Evolutionary conservation across 2,797 vertebrate genomes (phyloP).

Genomic region (Tympanoctomys barrerae): DNA sequence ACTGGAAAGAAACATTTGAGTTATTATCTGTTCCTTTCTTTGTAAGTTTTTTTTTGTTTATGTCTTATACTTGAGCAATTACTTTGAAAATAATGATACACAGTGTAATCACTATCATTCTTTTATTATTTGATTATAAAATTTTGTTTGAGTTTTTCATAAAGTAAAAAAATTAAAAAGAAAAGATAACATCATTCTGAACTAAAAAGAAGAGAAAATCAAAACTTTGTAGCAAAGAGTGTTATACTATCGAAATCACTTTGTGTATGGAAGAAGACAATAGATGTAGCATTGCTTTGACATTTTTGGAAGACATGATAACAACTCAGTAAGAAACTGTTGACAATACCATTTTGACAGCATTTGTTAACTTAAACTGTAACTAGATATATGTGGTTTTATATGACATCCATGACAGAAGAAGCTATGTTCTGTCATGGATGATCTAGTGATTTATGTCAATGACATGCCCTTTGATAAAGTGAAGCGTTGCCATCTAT

Average conservation of each 20-base stretch:
- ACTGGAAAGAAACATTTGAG: not conserved
- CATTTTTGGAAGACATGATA: not conserved
- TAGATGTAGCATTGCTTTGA: not conserved
- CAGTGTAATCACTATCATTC: not conserved
- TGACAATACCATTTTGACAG: not conserved
- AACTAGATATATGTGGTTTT: not conserved
- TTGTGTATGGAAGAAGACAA: not conserved
- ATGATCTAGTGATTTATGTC: constrained; percentile 15
- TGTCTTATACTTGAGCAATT: not conserved
- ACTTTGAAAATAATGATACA: not conserved
- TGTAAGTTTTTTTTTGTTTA: not conserved
- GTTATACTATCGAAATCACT: not conserved
- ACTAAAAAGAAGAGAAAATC: not conserved
- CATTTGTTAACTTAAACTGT: not conserved
- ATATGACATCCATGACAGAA: not conserved
- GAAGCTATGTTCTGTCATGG: constrained; percentile 9
- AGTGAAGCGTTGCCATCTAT: not conserved
- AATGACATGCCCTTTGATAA: constrained; percentile 1
- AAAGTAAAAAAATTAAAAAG: not conserved
- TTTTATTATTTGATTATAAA: not conserved
- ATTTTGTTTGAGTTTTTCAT: not conserved
- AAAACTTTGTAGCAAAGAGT: not conserved
- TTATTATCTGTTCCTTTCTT: not conserved
- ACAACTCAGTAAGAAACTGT: not conserved
- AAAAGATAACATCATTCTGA: not conserved